Conservation (phyloP, 2,113 vertebrate genomes). For the Lepisosteus oculatus region DNA sequence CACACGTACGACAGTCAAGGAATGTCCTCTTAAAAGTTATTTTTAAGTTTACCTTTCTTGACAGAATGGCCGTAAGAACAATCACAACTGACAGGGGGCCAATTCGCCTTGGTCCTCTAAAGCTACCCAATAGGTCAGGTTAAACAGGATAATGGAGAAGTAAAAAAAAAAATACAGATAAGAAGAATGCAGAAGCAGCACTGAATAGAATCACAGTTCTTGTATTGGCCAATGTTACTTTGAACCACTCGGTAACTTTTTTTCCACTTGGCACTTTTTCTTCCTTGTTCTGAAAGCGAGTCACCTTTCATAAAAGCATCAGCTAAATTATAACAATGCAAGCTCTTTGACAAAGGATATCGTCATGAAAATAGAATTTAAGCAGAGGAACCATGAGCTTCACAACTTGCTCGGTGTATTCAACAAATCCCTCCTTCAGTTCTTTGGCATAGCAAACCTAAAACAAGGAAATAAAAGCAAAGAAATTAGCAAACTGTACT, state of each 20-base stretch:
- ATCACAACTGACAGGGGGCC: neutral
- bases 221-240: too few relatives aligned
- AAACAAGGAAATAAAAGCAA: constrained; percentile 23
- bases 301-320: too few relatives aligned
- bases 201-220: too few relatives aligned
- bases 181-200: neutral
- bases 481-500: too few relatives aligned
- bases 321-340: too few relatives aligned
- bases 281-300: too few relatives aligned
- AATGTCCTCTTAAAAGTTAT: constrained; percentile 17
- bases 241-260: too few relatives aligned
- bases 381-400: constrained; percentile 97
- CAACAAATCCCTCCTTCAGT: constrained; percentile 95
- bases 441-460: constrained; percentile 98
- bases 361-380: constrained; percentile 98
- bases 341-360: constrained; percentile 78
- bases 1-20: constrained; percentile 79
- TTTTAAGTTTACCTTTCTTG: neutral
- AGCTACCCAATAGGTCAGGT: neutral
- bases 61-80: neutral
- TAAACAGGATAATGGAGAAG: neutral
- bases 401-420: constrained; percentile 96
- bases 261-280: too few relatives aligned
- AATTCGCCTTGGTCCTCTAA: neutral
- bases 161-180: neutral